phyloP scores from a whole-genome alignment of 2,113 vertebrate species.

The Pluvialis apricaria region DNA sequence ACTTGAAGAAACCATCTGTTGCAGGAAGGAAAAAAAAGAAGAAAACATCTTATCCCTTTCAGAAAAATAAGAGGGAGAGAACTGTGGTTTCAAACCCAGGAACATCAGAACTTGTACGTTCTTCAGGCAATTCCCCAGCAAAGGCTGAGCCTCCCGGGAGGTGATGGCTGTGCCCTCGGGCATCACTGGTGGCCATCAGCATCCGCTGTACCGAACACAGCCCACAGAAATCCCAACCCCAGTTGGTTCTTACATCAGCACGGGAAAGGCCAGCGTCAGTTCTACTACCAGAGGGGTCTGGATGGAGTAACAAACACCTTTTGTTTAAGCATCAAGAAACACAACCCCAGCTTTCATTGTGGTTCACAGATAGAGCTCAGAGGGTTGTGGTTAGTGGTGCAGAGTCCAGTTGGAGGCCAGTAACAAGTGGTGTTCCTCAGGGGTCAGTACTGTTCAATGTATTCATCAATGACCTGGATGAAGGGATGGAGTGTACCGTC shows the following conservation, averaged over 20 bases:
- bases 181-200: not conserved
- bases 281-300: not conserved
- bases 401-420: no score
- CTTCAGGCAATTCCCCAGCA: no score
- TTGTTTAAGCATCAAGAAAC: not conserved
- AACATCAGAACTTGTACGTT: not conserved
- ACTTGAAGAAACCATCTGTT: not conserved
- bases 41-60: not conserved
- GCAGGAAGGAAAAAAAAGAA: not conserved
- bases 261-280: fast-evolving
- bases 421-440: no score
- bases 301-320: not conserved
- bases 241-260: fast-evolving
- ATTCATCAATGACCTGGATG: no score
- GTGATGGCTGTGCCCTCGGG: no score
- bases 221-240: not conserved
- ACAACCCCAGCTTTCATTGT: not conserved
- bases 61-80: not conserved
- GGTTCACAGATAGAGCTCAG: no score
- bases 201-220: no score
- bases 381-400: no score
- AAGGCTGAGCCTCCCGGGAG: not conserved
- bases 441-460: no score
- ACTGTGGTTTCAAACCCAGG: not conserved
- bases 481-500: no score